phyloP scores from a whole-genome alignment of 2,888 invertebrate species.

The Nomada hirtipes region DNA sequence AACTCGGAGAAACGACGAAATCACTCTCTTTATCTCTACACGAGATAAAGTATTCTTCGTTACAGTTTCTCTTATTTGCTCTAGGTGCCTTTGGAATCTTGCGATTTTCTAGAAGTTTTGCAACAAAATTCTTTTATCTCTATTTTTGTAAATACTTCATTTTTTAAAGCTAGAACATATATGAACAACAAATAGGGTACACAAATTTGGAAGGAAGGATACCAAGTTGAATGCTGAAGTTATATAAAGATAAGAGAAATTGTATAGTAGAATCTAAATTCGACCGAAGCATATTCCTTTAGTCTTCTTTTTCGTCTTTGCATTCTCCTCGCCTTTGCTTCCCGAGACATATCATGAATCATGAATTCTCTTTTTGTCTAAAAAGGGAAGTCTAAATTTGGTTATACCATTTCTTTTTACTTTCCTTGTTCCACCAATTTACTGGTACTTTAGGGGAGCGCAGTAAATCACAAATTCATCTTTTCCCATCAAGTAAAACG shows the following conservation, averaged over 20 bases:
- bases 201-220: no score
- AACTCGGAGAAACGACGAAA: constrained; percentile 8
- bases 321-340: not conserved
- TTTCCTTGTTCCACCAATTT: not conserved
- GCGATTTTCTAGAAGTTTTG: not conserved
- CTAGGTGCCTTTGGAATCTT: no score
- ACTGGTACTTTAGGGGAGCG: not conserved
- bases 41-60: not conserved
- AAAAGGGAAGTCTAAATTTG: constrained; percentile 4
- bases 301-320: not conserved
- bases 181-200: no score
- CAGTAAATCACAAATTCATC: not conserved
- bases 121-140: no score
- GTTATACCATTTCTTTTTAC: not conserved
- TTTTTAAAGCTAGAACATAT: not conserved
- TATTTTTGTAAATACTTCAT: not conserved
- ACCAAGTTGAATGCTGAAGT: not conserved
- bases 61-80: not conserved
- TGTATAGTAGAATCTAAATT: constrained; percentile 1
- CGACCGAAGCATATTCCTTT: not conserved
- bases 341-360: constrained; percentile 15
- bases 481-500: not conserved
- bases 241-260: not conserved
- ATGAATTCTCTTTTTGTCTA: constrained; percentile 3
- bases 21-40: constrained; percentile 16